These are phyloP conservation scores for Diplazon laetatorius DNA, from an alignment of 2,888 invertebrate genomes.

Conservation along the genomic window DNA sequence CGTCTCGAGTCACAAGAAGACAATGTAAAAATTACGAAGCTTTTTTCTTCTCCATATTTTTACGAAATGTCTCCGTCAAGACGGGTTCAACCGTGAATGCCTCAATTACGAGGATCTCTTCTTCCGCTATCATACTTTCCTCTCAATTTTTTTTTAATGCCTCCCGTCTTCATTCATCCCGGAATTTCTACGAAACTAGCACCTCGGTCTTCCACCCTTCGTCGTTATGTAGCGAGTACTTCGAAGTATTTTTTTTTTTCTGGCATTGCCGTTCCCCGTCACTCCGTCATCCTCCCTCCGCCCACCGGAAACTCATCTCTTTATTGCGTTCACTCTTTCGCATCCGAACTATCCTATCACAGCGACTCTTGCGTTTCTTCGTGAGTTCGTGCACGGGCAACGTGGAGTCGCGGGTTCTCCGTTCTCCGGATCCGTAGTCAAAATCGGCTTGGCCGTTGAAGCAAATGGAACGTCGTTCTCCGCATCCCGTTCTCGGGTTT, in stretches of 20 bases:
- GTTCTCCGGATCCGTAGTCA: conserved; percentile 46
- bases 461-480: conserved; percentile 57
- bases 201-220: conserved; percentile 1
- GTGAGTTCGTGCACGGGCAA: not conserved
- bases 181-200: not conserved
- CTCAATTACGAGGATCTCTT: conserved; percentile 11
- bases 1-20: not conserved
- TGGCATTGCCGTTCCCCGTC: not conserved
- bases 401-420: not conserved
- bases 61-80: not conserved
- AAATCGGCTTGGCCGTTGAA: conserved; percentile 63
- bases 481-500: conserved; percentile 40
- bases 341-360: conserved; percentile 50
- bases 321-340: conserved; percentile 30
- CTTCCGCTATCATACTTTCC: conserved; percentile 7
- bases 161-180: not conserved
- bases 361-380: conserved; percentile 33
- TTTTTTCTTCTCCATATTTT: not conserved
- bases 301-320: conserved; percentile 18
- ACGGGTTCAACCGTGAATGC: not conserved
- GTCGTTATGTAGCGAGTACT: too few relatives aligned
- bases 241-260: not conserved
- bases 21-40: not conserved
- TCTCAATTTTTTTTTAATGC: conserved; percentile 16
- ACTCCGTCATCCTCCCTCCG: not conserved